Conservation (phyloP, 1,140 invertebrate genomes). For the Tyrophagus putrescentiae region DNA sequence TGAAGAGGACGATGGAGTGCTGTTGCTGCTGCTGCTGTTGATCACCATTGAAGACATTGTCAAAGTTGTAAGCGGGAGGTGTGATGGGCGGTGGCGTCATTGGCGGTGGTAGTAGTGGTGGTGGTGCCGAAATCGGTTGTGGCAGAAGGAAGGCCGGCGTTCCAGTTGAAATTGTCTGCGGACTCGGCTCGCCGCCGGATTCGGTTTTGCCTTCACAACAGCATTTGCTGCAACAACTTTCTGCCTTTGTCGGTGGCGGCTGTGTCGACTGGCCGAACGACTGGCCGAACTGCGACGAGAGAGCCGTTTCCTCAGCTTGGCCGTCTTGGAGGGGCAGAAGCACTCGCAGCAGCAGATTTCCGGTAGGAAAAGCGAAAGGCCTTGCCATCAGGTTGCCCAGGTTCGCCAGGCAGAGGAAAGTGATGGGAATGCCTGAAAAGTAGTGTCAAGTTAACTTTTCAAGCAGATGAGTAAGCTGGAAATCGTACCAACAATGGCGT, state of each 20-base stretch:
- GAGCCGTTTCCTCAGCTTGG: not conserved
- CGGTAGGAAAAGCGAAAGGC: slow-evolving; percentile 79
- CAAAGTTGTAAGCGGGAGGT: not conserved
- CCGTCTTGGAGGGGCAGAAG: not conserved
- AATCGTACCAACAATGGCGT: slow-evolving; percentile 85
- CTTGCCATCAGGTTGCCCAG: slow-evolving; percentile 92
- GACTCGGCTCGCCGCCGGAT: not conserved
- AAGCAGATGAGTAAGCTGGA: no score
- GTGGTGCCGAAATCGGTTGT: not conserved
- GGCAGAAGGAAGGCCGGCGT: no score
- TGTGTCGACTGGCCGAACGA: not conserved
- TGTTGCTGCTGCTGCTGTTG: not conserved
- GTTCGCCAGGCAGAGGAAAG: slow-evolving; percentile 82
- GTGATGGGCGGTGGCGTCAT: not conserved
- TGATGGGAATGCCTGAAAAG: slow-evolving; percentile 83
- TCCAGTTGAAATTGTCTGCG: not conserved
- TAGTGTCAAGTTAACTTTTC: no score
- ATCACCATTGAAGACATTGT: not conserved
- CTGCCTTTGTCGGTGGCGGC: not conserved
- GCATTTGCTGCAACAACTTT: not conserved
- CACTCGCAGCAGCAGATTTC: slow-evolving; percentile 62
- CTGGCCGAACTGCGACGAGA: not conserved
- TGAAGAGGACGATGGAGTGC: not conserved
- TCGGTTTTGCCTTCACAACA: not conserved
- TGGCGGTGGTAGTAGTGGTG: not conserved